These are phyloP conservation scores for Botia kubotai DNA, from an alignment of 2,797 vertebrate species.

Conservation along the genomic window DNA sequence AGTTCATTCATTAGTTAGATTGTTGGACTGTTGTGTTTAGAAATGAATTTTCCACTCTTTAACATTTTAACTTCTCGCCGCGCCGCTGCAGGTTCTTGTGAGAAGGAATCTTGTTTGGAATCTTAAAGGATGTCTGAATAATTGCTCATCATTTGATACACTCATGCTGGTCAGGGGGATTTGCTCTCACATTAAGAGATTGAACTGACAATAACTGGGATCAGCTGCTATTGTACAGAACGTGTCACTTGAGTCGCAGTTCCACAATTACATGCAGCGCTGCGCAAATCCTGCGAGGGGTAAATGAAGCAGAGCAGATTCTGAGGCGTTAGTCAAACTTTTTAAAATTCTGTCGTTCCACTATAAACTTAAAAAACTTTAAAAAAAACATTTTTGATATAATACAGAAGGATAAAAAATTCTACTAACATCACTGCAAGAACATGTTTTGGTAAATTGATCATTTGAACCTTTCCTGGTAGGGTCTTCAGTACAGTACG, in stretches of 20 bases:
- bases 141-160: too few relatives aligned
- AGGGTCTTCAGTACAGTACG: too few relatives aligned
- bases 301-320: constrained; percentile 59
- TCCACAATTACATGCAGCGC: constrained; percentile 61
- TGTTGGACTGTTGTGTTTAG: constrained; percentile 14
- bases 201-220: constrained; percentile 30
- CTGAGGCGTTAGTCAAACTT: background rate
- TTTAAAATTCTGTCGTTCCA: too few relatives aligned
- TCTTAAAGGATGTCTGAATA: constrained; percentile 8
- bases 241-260: constrained; percentile 43
- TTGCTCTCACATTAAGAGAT: background rate
- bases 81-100: constrained; percentile 1
- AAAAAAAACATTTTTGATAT: too few relatives aligned
- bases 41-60: constrained; percentile 31
- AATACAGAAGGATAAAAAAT: too few relatives aligned
- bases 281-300: constrained; percentile 64
- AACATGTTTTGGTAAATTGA: too few relatives aligned
- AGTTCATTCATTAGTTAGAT: too few relatives aligned
- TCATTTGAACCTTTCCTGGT: too few relatives aligned
- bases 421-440: too few relatives aligned
- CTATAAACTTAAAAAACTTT: too few relatives aligned
- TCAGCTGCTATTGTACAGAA: constrained; percentile 46
- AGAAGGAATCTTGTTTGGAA: constrained; percentile 25
- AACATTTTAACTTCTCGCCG: constrained; percentile 12
- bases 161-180: too few relatives aligned